Base-by-base conservation (phyloP, 2,113 vertebrate genomes). In the Gadus chalcogrammus region DNA sequence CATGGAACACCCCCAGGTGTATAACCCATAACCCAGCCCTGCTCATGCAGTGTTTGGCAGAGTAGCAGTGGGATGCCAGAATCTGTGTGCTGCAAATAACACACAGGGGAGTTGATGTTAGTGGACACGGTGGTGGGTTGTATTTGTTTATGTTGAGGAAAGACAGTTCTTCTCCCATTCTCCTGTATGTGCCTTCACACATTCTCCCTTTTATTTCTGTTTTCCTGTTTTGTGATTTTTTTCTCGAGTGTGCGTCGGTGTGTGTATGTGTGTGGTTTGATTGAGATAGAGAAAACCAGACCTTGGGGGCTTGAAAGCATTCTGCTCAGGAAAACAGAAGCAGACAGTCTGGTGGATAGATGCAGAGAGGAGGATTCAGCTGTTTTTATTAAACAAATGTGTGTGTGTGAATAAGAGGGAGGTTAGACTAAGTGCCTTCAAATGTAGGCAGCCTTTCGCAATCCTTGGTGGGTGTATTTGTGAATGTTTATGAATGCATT, bases 401-500 rank as follows among this genome's bases (percentile, higher is more conserved):
- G 27, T 35, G 35, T 35, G 31, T 35, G 42, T 48, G 42, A 13
- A 48, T 48, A 0, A 13, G 42, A 13, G 11, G 42, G 9, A 48
- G 42, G 42, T 48, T 13, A 48, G 61, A 68, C 42, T 35, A 24
- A 63, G n/a, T 64, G 5, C 31, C 72, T 75, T 68, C 78, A 27
- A 60, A 17, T 74, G 76, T 80, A 68, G 74, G 69, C 70, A 35
- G 71, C 20, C 12, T 65, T 64, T 69, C 52, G 73, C 67, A 48
- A 35, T 69, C 42, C 9, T 20, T 58, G 56, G 60, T 35, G 48
- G 69, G 48, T 68, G 24, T 64, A 61, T 76, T 78, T 68, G 61
- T 73, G 48, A 20, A 20, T 11, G 59, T 71, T 78, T 78, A 76
- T 83, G 64, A 68, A 72, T 66, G 74, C 71, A 75, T 82, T 61